Evolutionary conservation across 2,113 vertebrate species (phyloP), one percentile per base, ranked within the genome.

Genomic region (Turnix velox): DNA sequence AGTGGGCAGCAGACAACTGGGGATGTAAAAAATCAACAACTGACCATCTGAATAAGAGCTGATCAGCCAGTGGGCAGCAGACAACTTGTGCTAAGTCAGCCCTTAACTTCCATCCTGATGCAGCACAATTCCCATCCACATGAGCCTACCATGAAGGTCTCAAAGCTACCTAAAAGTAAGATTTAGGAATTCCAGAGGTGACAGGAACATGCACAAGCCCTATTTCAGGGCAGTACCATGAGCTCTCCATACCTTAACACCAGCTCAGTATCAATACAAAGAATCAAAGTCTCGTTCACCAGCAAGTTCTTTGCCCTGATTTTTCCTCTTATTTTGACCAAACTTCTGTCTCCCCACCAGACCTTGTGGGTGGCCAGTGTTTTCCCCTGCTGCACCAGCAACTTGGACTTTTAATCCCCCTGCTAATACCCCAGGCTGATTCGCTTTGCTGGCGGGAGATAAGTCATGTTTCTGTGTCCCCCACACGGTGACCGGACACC

Each of bases 361-460:
- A 86, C 97, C 97, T 96, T 90, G 95, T 98, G 98, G 98, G 98
- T 98, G 98, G 98, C 96, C 98, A 14, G 65, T 88, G 48, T 91
- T 95, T 88, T 78, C 84, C 84, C 72, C 91, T 92, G 92, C 97
- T 94, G 86, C 87, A 46, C 96, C 71, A 87, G 97, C 97, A 97
- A 95, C 94, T 92, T 66, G 24, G 39, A 40, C 85, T 69, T 96
- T 96, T 98, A 98, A 98, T 98, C 98, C 97, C 91, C 85, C 23
- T 30, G 94, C 97, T 98, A 98, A 98, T 97, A 91, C 97, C 91
- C 86, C 35, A 18, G 90, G 91, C 97, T 88, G 92, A 97, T 89
- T 96, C 72, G 97, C 97, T 97, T 97, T 97, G 61, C 97, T 97
- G 97, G 97, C 90, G 93, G 87, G 25, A 84, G 97, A 98, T 98